Percentiles rank a stretch among this genome's conserved stretches.
These are phyloP conservation scores for Ricordea florida DNA, from an alignment of 92 coral and sea anemone species.

Conservation along the genomic window DNA sequence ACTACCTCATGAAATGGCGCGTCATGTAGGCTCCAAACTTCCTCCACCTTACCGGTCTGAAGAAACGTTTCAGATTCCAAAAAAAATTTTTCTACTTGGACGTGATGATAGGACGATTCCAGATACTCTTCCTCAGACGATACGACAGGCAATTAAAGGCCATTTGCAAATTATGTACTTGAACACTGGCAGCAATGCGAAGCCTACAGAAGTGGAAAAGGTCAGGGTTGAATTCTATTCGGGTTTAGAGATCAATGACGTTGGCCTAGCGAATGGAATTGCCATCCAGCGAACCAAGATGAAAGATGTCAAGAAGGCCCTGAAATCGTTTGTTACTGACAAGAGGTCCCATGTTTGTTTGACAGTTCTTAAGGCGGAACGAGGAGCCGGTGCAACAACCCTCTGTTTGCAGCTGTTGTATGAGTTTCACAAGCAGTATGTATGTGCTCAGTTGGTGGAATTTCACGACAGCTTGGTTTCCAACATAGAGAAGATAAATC, in stretches of 20 bases:
- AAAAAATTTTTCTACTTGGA: neutral
- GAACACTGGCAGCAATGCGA: neutral
- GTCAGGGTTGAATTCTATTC: slow-evolving; percentile 46
- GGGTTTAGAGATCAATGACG: slow-evolving; percentile 58
- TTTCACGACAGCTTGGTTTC: slow-evolving; percentile 57
- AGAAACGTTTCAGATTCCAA: slow-evolving; percentile 68
- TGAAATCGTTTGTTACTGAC: slow-evolving; percentile 41
- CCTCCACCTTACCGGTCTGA: slow-evolving; percentile 78
- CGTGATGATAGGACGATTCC: slow-evolving; percentile 46
- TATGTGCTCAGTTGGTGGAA: slow-evolving; percentile 71
- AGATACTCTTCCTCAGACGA: slow-evolving; percentile 62
- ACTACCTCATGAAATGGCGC: slow-evolving; percentile 61
- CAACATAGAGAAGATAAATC: slow-evolving; percentile 65
- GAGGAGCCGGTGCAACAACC: slow-evolving; percentile 84
- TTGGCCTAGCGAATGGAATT: slow-evolving; percentile 51
- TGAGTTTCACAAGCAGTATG: slow-evolving; percentile 48
- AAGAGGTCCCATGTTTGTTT: slow-evolving; percentile 60
- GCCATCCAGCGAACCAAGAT: slow-evolving; percentile 61
- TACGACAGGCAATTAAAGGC: slow-evolving; percentile 66
- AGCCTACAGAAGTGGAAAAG: slow-evolving; percentile 33
- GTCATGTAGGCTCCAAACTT: slow-evolving; percentile 39
- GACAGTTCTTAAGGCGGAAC: slow-evolving; percentile 68
- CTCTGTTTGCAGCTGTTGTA: slow-evolving; percentile 74
- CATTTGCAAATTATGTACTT: slow-evolving; percentile 66
- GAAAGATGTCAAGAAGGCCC: slow-evolving; percentile 51